Evolutionary conservation across 2,888 invertebrate genomes (phyloP).

Genomic region (Chrysomela aeneicollis): DNA sequence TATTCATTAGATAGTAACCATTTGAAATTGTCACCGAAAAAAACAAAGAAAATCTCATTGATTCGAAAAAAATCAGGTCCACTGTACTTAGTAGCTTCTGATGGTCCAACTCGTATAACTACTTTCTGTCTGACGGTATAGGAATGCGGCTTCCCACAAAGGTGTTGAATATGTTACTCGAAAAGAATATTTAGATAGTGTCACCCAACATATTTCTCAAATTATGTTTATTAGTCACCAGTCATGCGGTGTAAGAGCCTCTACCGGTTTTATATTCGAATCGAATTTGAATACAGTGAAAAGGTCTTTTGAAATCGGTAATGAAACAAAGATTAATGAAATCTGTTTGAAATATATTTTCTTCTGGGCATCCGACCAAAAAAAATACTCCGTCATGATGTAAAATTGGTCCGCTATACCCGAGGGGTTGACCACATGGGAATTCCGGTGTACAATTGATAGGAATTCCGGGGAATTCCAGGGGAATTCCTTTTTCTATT

Average conservation of each 20-base stretch:
- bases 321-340: constrained; percentile 30
- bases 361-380: neutral
- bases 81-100: neutral
- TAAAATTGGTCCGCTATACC: too few species aligned
- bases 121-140: constrained; percentile 44
- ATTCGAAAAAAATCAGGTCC: too few species aligned
- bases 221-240: constrained; percentile 55
- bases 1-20: too few species aligned
- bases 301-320: constrained; percentile 20
- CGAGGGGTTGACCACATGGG: too few species aligned
- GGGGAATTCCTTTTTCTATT: too few species aligned
- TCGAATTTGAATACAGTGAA: constrained; percentile 35
- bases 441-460: too few species aligned
- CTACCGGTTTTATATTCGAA: constrained; percentile 40
- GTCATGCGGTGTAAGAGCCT: constrained; percentile 35
- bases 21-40: too few species aligned
- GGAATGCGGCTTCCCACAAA: constrained; percentile 58
- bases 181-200: constrained; percentile 57
- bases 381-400: neutral
- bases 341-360: constrained; percentile 18
- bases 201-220: constrained; percentile 56
- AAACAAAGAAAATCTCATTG: too few species aligned
- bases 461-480: too few species aligned
- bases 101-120: constrained; percentile 5
- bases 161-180: constrained; percentile 58